Evolutionary conservation across 2,888 invertebrate genomes (phyloP).

Genomic region (Boloria euphrosyne): DNA sequence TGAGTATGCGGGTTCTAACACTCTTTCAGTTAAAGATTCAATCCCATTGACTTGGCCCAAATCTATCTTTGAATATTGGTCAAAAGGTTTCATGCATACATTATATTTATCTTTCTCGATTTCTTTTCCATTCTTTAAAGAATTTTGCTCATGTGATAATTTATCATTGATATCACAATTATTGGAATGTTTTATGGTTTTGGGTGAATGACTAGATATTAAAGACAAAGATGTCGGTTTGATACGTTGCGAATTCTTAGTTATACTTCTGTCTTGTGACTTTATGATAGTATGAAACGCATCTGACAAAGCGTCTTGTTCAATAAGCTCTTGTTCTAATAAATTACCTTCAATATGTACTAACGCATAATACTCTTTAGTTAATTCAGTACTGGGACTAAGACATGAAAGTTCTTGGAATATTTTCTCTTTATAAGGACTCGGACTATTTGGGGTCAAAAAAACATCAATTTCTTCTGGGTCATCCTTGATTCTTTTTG

Average conservation of each 20-base stretch:
- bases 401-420: constrained; percentile 56
- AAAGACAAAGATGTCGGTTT: constrained; percentile 69
- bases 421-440: constrained; percentile 61
- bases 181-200: constrained; percentile 69
- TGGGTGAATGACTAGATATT: constrained; percentile 68
- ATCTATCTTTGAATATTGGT: constrained; percentile 41
- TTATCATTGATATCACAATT: constrained; percentile 64
- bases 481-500: constrained; percentile 53
- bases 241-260: constrained; percentile 51
- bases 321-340: constrained; percentile 76
- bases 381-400: constrained; percentile 70
- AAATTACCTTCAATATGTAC: constrained; percentile 66
- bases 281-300: constrained; percentile 76
- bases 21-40: constrained; percentile 49
- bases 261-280: constrained; percentile 55
- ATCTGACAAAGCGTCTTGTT: constrained; percentile 77
- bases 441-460: constrained; percentile 72
- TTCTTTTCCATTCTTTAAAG: constrained; percentile 21
- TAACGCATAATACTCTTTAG: constrained; percentile 69
- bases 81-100: constrained; percentile 23
- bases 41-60: constrained; percentile 40
- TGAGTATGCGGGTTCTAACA: constrained; percentile 57
- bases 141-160: constrained; percentile 24
- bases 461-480: constrained; percentile 69
- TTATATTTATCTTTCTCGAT: constrained; percentile 26